phyloP scores from a whole-genome alignment of 2,888 invertebrate species.

The Molanna angustata region DNA sequence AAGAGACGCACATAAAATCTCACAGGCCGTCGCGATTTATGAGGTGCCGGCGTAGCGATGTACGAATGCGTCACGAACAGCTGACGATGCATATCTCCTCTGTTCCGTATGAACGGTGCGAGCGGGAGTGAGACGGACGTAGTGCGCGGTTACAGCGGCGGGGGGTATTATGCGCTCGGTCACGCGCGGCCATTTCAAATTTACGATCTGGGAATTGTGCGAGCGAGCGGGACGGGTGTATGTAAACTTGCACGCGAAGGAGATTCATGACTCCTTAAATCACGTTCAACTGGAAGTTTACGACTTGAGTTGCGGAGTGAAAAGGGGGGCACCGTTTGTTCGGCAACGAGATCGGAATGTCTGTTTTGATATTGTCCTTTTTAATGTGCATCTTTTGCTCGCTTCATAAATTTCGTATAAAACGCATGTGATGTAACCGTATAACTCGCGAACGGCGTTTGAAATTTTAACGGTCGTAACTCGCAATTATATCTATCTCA shows the following conservation, averaged over 20 bases:
- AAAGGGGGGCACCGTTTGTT: not conserved
- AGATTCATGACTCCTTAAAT: constrained; percentile 13
- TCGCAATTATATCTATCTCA: constrained; percentile 26
- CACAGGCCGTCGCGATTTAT: constrained; percentile 29
- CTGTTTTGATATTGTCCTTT: not conserved
- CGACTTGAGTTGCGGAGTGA: not conserved
- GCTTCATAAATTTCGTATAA: constrained; percentile 2
- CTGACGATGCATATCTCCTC: constrained; percentile 55
- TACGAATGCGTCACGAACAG: constrained; percentile 43
- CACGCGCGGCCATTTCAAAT: constrained; percentile 61
- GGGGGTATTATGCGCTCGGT: constrained; percentile 53
- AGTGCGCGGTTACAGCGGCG: constrained; percentile 42
- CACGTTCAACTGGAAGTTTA: constrained; percentile 5
- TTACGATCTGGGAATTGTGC: constrained; percentile 60
- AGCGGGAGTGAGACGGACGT: constrained; percentile 58
- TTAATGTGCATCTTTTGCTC: not conserved
- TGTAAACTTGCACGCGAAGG: constrained; percentile 7
- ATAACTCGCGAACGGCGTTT: constrained; percentile 8
- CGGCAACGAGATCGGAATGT: not conserved
- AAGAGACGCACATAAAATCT: constrained; percentile 26
- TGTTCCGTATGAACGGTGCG: constrained; percentile 51
- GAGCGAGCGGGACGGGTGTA: constrained; percentile 48
- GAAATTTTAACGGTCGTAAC: constrained; percentile 22
- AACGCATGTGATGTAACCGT: not conserved
- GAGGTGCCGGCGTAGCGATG: constrained; percentile 21